phyloP scores from a whole-genome alignment of 2,797 vertebrate species.

The Tachyglossus aculeatus region DNA sequence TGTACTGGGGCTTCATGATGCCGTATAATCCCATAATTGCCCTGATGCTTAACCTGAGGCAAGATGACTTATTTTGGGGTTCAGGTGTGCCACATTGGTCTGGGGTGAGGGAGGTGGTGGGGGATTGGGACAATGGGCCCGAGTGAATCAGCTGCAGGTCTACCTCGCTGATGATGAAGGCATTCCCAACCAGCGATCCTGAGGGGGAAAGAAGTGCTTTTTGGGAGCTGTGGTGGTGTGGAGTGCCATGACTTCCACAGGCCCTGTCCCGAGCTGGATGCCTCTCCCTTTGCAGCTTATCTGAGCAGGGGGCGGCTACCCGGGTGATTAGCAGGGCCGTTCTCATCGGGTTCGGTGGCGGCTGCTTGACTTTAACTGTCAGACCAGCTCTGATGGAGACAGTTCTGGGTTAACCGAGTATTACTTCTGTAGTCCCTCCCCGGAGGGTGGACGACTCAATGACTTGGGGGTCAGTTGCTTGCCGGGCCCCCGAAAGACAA shows the following conservation, averaged over 20 bases:
- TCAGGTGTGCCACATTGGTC: not conserved
- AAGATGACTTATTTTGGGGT: not conserved
- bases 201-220: no score
- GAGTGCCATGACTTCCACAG: not conserved
- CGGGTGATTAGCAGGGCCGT: not conserved
- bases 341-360: not conserved
- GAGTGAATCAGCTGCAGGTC: not conserved
- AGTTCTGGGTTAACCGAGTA: not conserved
- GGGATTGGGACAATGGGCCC: not conserved
- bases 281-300: no score
- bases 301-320: no score
- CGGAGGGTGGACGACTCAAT: not conserved
- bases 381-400: not conserved
- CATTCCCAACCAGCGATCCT: not conserved
- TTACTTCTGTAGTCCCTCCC: not conserved
- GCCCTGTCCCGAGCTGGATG: no score
- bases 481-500: not conserved
- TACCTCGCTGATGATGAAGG: fast-evolving
- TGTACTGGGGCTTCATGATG: not conserved
- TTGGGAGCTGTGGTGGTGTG: not conserved
- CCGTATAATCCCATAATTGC: not conserved
- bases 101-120: no score
- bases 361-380: not conserved
- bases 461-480: not conserved
- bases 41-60: not conserved